These are phyloP conservation scores for Alligator mississippiensis DNA, from an alignment of 2,113 vertebrate species.

Conservation along the genomic window DNA sequence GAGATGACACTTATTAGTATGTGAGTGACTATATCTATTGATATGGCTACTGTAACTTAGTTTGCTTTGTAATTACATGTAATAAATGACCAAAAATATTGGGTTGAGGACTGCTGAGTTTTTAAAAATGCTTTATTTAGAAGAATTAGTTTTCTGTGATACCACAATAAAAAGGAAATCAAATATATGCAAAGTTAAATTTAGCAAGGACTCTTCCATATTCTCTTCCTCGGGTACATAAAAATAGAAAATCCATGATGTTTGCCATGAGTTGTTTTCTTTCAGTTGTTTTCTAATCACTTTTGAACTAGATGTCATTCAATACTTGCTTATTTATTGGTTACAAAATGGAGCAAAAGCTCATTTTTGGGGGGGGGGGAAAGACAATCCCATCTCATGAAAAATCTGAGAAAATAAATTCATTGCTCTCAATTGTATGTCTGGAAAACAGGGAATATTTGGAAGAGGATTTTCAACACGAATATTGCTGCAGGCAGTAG, in stretches of 20 bases:
- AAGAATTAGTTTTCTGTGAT: neutral
- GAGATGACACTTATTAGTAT: neutral
- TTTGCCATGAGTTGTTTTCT: too few species aligned
- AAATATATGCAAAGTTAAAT: neutral
- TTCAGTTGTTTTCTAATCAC: neutral
- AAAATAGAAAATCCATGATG: neutral
- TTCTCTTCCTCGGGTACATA: neutral
- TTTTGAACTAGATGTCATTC: neutral
- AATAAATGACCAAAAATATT: neutral
- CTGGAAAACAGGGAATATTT: neutral
- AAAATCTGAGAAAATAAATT: too few species aligned
- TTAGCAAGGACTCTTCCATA: neutral
- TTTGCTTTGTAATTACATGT: neutral
- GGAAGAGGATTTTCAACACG: neutral
- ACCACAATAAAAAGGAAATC: neutral
- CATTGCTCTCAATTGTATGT: too few species aligned
- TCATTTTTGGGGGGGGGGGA: neutral
- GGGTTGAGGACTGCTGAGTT: neutral
- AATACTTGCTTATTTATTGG: neutral
- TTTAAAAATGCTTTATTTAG: neutral
- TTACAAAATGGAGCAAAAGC: neutral
- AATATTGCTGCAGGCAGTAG: neutral
- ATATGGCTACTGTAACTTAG: neutral
- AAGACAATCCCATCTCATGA: accelerated
- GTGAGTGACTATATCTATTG: too few species aligned